A percentile compares a stretch with the other conserved stretches of the same genome.
These are phyloP conservation scores for Orchesella cincta DNA, from an alignment of 1,140 invertebrate genomes.

Conservation along the genomic window DNA sequence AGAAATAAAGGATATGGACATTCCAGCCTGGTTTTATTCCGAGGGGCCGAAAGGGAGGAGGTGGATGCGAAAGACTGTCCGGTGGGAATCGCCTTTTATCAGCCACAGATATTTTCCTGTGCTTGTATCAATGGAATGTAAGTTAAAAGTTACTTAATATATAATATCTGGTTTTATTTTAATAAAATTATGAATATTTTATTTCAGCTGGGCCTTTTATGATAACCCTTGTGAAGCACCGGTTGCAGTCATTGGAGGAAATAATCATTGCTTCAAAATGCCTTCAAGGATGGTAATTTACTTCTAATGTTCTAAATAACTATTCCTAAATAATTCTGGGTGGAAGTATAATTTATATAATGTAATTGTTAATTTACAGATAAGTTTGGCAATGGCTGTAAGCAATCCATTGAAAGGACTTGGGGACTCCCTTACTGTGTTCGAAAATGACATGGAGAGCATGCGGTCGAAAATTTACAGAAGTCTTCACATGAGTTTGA, in stretches of 20 bases:
- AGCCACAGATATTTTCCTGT: neutral
- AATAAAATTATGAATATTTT: neutral
- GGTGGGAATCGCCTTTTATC: neutral
- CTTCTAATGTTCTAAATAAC: neutral
- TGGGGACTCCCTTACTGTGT: neutral
- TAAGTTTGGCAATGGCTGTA: neutral
- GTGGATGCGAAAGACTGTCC: neutral
- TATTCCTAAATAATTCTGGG: neutral
- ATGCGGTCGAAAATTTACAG: neutral
- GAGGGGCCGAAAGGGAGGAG: neutral
- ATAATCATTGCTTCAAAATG: conserved; percentile 15
- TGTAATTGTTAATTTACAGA: neutral
- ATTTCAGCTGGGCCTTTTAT: conserved; percentile 7
- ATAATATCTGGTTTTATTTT: neutral
- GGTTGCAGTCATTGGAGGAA: neutral
- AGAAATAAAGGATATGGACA: neutral
- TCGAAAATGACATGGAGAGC: neutral
- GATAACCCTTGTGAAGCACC: neutral
- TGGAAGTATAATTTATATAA: neutral
- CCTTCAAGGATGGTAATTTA: neutral
- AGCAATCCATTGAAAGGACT: neutral
- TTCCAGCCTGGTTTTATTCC: neutral
- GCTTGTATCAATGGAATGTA: conserved; percentile 11
- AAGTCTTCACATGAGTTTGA: neutral
- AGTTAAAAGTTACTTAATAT: neutral